Base-by-base conservation (phyloP, 2,113 vertebrate species). In the Lota lota region DNA sequence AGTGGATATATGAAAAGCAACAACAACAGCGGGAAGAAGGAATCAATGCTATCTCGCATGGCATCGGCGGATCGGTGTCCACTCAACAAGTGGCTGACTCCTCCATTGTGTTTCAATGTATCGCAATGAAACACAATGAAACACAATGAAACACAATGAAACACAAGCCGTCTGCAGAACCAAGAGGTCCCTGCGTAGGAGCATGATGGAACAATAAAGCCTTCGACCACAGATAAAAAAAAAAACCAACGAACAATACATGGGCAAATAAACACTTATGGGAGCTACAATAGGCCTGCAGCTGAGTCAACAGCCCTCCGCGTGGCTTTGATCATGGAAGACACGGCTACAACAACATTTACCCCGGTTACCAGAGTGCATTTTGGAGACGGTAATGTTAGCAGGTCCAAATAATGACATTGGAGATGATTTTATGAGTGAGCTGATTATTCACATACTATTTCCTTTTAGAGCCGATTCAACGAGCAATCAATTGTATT, bases 201-300 rank as follows among this genome's bases (percentile, higher is more conserved):
- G 85, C 72, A 87, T 83, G 85, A 88, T 85, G 78, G 83, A 88
- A 89, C 87, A 88, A 89, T 89, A 81, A 79, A n/a, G 70, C 61
- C 70, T 75, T 73, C 68, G 74, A 83, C 77, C 74, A 69, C 61
- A 83, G 88, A 90, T 90, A 89, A 89, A 78, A 80, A 76, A 89
- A 90, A 78, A 80, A 47, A 47, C 4, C 0, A 47, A 47, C 40
- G 40, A 79, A 89, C 89, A 89, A 90, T 89, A 76, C 81, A 83
- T 33, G 74, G 83, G 79, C 86, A 90, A 91, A 91, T 87, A 91
- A 88, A 89, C 86, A 91, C 79, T 80, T 85, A 83, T 79, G 79
- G 79, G 77, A 80, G 71, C 71, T 67, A 89, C 89, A 89, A 90
- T 88, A 76, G 85, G 80, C 84, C 77, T 77, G 77, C 84, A 73